Evolutionary conservation across 2,888 invertebrate species (phyloP), one percentile per base, ranked within the genome.

Genomic region (Ochropacha duplaris): DNA sequence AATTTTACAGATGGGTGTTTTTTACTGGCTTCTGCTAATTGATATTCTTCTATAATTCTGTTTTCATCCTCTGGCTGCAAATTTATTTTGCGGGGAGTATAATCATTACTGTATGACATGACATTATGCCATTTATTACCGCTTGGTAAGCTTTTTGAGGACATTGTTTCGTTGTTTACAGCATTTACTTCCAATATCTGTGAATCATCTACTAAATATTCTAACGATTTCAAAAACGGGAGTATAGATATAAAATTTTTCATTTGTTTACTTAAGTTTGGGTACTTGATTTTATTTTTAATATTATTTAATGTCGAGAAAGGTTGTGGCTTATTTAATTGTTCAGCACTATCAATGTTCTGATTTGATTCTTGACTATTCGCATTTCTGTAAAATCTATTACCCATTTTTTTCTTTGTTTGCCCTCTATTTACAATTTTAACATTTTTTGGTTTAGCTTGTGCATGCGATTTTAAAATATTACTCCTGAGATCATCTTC

Each of bases 81-180:
- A 62, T 81, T 79, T 19, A 88, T 74, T 54, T 78, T 74, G 11
- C 86, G 76, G 1, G 88, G 88, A 22, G 86, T 85, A 54, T 83
- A 86, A 57, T 87, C 83, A 59, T 88, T 88, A 64, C 64, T 88
- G 57, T 86, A 88, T 4, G 86, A 80, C 68, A 87, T 88, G 1
- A 88, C 81, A 64, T 90, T 89, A 63, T 89, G 89, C 91, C 91
- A 91, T 68, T 88, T 89, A 64, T 89, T 86, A 31, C 65, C 76
- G 55, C 68, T 73, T 22, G 82, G 72, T 61, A 89, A 72, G 60
- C 79, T 87, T 72, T 79, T 84, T 6, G 78, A 69, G 61, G 87
- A 86, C 64, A 85, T 78, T 22, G 85, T 76, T 52, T 71, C 68
- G 22, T 65, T 67, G 4, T 57, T 44, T 1, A 54, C 56, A 55